Evolutionary conservation across 2,888 invertebrate species (phyloP), one percentile per base, ranked within the genome.

Genomic region (Heliconius sara): DNA sequence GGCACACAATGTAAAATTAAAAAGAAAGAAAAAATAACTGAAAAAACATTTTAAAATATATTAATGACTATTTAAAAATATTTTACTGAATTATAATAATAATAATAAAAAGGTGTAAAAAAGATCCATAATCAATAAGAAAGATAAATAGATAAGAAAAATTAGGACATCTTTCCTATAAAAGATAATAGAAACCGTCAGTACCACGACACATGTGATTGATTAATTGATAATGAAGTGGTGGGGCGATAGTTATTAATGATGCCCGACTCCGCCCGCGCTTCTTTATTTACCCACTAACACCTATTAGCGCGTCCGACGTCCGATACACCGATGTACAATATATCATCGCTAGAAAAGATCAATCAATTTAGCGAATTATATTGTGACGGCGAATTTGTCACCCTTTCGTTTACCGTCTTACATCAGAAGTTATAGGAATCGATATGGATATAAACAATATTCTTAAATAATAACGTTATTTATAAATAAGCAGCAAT

Each of bases 171-270:
- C 81, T 78, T 75, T 79, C 9, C 52, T 79, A 77, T 74, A 76
- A 39, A 63, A 57, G 71, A 73, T 79, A 79, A 79, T 79, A 76
- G 76, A 78, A 63, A 68, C 78, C 76, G 81, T 81, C 82, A 66
- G 39, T 19, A 63, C 77, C 82, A 82, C n/a, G 70, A 85, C 87
- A 90, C 90, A 88, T 90, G 91, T 94, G 94, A 95, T 95, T 94
- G 94, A 95, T 95, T 92, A 94, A 95, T 95, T 88, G 93, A 91
- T 93, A 95, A 95, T 94, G 94, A 95, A 94, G 93, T 92, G 87
- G 84, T 87, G 86, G 92, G 91, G 91, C 88, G 90, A 92, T 94
- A 94, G 95, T 94, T 94, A 95, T 94, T 94, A 95, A 95, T 94
- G 93, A 90, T 88, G 82, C 87, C 83, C 85, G 86, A 86, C 91